phyloP scores from a whole-genome alignment of 1,140 invertebrate species.

The Cydia strobilella region DNA sequence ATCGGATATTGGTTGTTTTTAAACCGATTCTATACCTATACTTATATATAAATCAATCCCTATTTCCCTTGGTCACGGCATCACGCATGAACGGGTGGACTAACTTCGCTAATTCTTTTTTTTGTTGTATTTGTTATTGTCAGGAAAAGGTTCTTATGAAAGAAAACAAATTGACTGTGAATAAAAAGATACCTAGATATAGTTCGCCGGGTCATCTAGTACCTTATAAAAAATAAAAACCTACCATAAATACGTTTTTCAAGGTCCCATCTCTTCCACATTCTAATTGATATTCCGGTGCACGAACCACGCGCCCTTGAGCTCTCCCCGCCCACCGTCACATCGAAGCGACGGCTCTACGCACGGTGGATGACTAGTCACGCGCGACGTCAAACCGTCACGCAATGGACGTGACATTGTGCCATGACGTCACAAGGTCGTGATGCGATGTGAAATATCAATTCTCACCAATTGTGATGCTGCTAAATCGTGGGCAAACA shows the following conservation, averaged over 20 bases:
- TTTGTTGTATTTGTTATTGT: no score
- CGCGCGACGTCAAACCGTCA: conserved; percentile 38
- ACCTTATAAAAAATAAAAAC: not conserved
- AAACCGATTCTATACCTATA: no score
- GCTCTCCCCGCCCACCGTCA: not conserved
- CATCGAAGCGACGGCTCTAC: not conserved
- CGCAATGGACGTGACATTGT: conserved; percentile 61
- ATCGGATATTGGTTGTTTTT: no score
- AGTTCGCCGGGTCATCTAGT: no score
- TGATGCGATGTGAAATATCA: conserved; percentile 24
- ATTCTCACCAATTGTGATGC: conserved; percentile 24
- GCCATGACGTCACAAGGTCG: conserved; percentile 35
- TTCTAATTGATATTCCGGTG: conserved; percentile 21
- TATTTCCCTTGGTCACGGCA: no score
- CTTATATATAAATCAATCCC: no score
- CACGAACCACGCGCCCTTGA: not conserved
- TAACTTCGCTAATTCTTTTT: no score
- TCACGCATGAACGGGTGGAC: no score
- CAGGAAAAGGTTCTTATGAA: no score
- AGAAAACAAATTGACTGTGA: no score
- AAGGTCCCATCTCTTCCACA: conserved; percentile 13
- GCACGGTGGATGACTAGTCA: conserved; percentile 33
- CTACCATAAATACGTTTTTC: conserved; percentile 1
- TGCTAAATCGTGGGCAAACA: conserved; percentile 20
- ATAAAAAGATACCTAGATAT: no score